Evolutionary conservation across 2,797 vertebrate genomes (phyloP).

Genomic region (Paedocypris micromegethes): DNA sequence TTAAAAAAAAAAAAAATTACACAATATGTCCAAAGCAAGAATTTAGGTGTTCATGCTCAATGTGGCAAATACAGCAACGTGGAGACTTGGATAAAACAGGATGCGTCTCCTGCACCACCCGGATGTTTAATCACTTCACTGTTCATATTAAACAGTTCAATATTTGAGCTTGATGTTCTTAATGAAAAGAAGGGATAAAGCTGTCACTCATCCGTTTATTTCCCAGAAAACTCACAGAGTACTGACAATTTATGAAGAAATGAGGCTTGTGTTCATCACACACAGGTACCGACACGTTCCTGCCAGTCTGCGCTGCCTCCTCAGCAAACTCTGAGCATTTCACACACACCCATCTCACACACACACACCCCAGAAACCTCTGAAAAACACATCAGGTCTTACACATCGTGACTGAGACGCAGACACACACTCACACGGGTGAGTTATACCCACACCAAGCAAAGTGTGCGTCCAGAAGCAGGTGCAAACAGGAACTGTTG

Average conservation of each 20-base stretch:
- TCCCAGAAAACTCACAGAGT: conserved; percentile 19
- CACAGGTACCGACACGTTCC: conserved; percentile 53
- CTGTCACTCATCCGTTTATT: conserved; percentile 17
- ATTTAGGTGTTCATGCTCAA: conserved; percentile 48
- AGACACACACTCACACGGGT: conserved; percentile 13
- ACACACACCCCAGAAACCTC: conserved; percentile 17
- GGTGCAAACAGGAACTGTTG: conserved; percentile 28
- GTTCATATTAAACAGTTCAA: not conserved
- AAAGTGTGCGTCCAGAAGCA: conserved; percentile 35
- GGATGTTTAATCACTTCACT: conserved; percentile 22
- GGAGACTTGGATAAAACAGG: conserved; percentile 55
- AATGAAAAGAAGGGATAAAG: conserved; percentile 21
- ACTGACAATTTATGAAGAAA: conserved; percentile 13
- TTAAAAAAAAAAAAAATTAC: conserved; percentile 10
- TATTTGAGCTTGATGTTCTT: not conserved
- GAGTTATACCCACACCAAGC: conserved; percentile 22
- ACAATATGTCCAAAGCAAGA: not conserved
- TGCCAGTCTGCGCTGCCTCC: conserved; percentile 31
- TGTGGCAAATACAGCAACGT: conserved; percentile 37
- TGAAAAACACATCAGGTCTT: not conserved
- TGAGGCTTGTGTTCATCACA: conserved; percentile 31
- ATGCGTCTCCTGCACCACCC: conserved; percentile 47
- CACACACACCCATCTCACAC: conserved; percentile 7
- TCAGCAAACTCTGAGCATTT: conserved; percentile 5
- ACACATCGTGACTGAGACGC: not conserved